phyloP scores from a whole-genome alignment of 2,888 invertebrate genomes.

The Platycheirus rosarum region DNA sequence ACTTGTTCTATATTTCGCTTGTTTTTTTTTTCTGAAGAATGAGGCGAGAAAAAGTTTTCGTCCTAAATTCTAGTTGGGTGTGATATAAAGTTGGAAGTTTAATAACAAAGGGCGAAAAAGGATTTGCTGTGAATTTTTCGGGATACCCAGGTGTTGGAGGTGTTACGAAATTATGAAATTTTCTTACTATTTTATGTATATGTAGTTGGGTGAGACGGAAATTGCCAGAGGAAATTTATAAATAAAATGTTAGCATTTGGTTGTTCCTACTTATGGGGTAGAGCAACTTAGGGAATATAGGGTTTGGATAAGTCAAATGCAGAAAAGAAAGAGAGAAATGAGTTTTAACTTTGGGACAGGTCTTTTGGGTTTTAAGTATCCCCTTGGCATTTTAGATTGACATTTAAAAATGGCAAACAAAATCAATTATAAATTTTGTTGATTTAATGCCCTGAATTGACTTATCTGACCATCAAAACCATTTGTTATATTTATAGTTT shows the following conservation, averaged over 20 bases:
- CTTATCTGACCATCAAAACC: no score
- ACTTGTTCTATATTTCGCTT: background rate
- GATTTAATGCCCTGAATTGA: no score
- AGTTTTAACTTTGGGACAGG: background rate
- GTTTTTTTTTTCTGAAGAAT: conserved; percentile 2
- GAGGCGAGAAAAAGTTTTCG: conserved; percentile 32
- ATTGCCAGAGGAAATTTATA: conserved; percentile 25
- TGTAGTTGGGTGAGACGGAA: conserved; percentile 17
- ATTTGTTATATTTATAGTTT: no score
- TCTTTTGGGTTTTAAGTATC: background rate
- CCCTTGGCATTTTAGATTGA: background rate
- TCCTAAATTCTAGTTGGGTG: background rate
- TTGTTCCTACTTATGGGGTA: background rate
- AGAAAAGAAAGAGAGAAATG: background rate
- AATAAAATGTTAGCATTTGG: conserved; percentile 20
- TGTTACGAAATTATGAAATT: conserved; percentile 59
- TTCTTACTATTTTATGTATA: background rate
- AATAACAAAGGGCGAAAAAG: conserved; percentile 53
- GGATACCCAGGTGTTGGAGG: conserved; percentile 66
- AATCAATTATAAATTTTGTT: background rate
- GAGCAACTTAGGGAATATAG: background rate
- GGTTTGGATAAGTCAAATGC: background rate
- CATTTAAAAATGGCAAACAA: conserved; percentile 4
- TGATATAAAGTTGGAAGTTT: conserved; percentile 56
- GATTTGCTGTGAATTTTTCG: conserved; percentile 57